Evolutionary conservation across 1,140 invertebrate species (phyloP).

Genomic region (Pomacea maculata): DNA sequence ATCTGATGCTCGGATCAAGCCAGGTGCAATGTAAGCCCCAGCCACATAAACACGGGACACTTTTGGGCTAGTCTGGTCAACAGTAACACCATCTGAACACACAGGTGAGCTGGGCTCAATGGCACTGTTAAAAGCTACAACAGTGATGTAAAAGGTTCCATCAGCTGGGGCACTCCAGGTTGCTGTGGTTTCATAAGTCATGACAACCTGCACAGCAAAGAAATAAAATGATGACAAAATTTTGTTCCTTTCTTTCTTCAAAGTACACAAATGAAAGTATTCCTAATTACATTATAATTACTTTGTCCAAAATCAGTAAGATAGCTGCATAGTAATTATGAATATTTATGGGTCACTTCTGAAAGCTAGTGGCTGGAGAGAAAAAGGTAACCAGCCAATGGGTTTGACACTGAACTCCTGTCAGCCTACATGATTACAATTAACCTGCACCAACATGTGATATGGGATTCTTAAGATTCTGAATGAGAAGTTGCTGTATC

Average conservation of each 20-base stretch:
- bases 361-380: not conserved
- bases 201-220: slow-evolving; percentile 18
- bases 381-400: not conserved
- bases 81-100: slow-evolving; percentile 45
- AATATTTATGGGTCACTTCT: too few species aligned
- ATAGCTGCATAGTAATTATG: too few species aligned
- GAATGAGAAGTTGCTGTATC: not conserved
- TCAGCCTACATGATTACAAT: not conserved
- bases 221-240: too few species aligned
- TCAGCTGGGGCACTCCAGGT: slow-evolving; percentile 19
- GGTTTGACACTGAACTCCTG: not conserved
- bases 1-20: slow-evolving; percentile 19
- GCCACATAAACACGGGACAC: slow-evolving; percentile 27
- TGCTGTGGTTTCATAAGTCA: slow-evolving; percentile 30
- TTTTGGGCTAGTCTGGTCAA: slow-evolving; percentile 22
- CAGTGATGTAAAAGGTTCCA: slow-evolving; percentile 40
- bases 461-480: not conserved
- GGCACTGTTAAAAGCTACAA: slow-evolving; percentile 43
- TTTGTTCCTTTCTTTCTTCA: too few species aligned
- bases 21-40: slow-evolving; percentile 23
- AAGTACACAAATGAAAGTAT: too few species aligned
- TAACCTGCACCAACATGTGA: not conserved
- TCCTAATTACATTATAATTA: too few species aligned
- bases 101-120: slow-evolving; percentile 35
- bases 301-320: too few species aligned